Conservation (phyloP, 2,797 vertebrate species). For the Lepilemur ruficaudatus region DNA sequence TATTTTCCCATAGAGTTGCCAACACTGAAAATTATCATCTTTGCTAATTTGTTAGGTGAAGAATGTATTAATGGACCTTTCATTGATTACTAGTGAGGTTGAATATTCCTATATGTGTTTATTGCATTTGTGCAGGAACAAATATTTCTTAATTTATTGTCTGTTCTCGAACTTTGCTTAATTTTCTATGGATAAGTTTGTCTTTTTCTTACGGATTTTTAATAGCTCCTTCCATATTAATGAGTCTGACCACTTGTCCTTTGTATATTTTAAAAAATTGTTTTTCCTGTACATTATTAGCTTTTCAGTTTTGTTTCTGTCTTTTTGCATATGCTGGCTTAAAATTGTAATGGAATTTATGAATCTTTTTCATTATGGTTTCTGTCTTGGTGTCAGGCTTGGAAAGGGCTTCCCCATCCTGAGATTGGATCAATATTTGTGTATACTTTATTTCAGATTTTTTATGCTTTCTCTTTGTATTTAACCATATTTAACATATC, state of each 20-base stretch:
- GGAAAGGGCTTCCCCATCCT: background rate
- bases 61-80: slow-evolving; percentile 37
- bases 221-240: background rate
- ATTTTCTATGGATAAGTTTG: background rate
- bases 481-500: background rate
- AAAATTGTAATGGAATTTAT: background rate
- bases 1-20: background rate
- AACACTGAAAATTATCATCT: slow-evolving; percentile 42
- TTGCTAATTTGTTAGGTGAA: slow-evolving; percentile 41
- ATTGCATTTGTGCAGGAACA: background rate
- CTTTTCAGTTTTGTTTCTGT: slow-evolving; percentile 21
- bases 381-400: slow-evolving; percentile 22
- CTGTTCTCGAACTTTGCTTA: background rate
- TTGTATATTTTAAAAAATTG: slow-evolving; percentile 5
- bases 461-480: slow-evolving; percentile 23
- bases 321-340: background rate
- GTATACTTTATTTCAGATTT: background rate
- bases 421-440: background rate
- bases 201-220: slow-evolving; percentile 30
- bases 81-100: slow-evolving; percentile 5
- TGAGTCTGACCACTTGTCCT: background rate
- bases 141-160: slow-evolving; percentile 15
- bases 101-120: slow-evolving; percentile 4
- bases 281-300: slow-evolving; percentile 22
- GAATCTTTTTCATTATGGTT: slow-evolving; percentile 14